Conservation (phyloP, 2,797 vertebrate genomes). For the Gymnothorax javanicus region DNA sequence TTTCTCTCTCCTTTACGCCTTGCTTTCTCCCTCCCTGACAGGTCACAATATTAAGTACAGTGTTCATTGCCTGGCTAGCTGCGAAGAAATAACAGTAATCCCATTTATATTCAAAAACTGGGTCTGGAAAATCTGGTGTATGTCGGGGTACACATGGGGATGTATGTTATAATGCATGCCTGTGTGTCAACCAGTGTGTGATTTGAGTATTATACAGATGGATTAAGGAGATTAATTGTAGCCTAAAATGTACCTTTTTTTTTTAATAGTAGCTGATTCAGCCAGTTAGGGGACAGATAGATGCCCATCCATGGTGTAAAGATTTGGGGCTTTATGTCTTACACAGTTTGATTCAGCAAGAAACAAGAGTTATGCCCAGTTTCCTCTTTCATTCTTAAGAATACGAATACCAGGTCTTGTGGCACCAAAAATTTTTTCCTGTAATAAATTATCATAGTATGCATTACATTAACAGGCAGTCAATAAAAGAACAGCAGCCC, state of each 20-base stretch:
- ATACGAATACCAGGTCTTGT: not conserved
- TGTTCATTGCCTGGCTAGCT: not conserved
- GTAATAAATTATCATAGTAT: not conserved
- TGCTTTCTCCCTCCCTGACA: not conserved
- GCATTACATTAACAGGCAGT: not conserved
- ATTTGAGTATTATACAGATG: conserved; percentile 8
- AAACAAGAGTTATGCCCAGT: not conserved
- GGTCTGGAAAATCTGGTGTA: not conserved
- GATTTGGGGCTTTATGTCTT: not conserved
- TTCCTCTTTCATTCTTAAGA: conserved; percentile 3
- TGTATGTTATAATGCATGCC: too few relatives aligned
- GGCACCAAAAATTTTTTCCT: conserved; percentile 11
- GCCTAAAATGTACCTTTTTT: not conserved
- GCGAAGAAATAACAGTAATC: not conserved
- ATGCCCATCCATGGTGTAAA: not conserved
- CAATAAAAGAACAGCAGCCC: not conserved
- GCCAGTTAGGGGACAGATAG: not conserved
- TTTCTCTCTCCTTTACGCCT: not conserved
- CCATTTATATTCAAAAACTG: conserved; percentile 6
- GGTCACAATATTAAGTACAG: not conserved
- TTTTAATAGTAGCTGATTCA: conserved; percentile 8
- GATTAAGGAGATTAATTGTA: conserved; percentile 2
- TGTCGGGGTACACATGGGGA: too few relatives aligned
- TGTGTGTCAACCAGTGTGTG: not conserved
- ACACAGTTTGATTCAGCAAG: not conserved